Percentiles rank a stretch among this genome's conserved stretches.
Conservation (phyloP, 2,888 invertebrate species). For the Brachyopa scutellaris region DNA sequence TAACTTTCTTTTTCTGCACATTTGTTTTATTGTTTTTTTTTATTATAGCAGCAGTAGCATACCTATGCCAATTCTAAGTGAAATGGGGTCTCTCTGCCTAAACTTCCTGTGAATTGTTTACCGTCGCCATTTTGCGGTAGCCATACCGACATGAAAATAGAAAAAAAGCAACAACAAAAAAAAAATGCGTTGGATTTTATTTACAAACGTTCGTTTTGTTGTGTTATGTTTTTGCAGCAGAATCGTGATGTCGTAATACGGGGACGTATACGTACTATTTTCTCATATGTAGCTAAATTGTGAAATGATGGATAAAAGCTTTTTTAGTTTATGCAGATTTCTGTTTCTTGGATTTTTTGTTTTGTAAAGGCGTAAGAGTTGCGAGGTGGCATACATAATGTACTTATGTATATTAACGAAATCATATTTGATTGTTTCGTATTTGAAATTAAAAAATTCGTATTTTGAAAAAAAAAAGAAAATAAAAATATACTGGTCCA, state of each 20-base stretch:
- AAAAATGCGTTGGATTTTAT: conserved; percentile 23
- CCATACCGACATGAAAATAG: conserved; percentile 29
- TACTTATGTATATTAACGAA: too few species aligned
- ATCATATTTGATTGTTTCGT: too few species aligned
- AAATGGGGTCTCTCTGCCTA: conserved; percentile 35
- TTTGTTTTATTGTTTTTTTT: conserved; percentile 6
- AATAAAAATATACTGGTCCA: too few species aligned
- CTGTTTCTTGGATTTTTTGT: background rate
- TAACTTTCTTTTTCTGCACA: conserved; percentile 61
- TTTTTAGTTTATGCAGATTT: conserved; percentile 1
- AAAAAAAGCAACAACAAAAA: conserved; percentile 5
- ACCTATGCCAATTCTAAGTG: conserved; percentile 35
- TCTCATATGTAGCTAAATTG: conserved; percentile 20
- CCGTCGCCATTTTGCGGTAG: conserved; percentile 64
- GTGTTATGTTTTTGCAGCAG: conserved; percentile 4
- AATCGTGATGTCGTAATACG: conserved; percentile 30
- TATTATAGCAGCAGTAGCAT: background rate
- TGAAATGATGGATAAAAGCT: conserved; percentile 23
- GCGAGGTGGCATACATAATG: too few species aligned
- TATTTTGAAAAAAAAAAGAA: too few species aligned
- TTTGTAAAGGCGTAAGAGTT: too few species aligned
- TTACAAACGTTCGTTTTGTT: conserved; percentile 17
- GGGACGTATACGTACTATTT: conserved; percentile 63
- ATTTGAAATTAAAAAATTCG: too few species aligned
- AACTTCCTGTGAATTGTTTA: conserved; percentile 57